These are phyloP conservation scores for Holacanthus passer DNA, from an alignment of 2,113 vertebrate genomes.

Conservation along the genomic window DNA sequence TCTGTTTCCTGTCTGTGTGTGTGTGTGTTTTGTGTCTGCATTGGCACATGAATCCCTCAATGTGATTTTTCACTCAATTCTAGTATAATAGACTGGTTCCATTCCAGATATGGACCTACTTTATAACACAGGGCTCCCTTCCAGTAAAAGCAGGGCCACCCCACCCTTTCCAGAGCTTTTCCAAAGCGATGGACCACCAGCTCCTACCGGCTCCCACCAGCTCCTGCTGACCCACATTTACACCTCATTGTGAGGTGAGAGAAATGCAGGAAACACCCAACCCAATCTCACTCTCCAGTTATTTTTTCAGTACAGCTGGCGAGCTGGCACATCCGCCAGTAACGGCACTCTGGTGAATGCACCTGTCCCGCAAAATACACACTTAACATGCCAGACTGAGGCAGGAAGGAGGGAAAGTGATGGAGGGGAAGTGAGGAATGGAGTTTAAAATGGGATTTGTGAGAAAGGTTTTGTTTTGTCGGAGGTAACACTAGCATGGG, in stretches of 20 bases:
- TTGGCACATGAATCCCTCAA: not conserved
- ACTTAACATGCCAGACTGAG: not conserved
- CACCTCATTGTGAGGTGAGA: slow-evolving; percentile 66
- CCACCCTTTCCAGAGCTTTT: slow-evolving; percentile 1
- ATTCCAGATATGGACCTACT: slow-evolving; percentile 15
- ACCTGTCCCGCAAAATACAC: slow-evolving; percentile 51
- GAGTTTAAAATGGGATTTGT: slow-evolving; percentile 15
- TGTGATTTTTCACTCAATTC: not conserved
- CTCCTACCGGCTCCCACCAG: slow-evolving; percentile 9
- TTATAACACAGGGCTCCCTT: not conserved
- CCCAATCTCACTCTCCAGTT: slow-evolving; percentile 40
- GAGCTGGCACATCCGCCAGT: slow-evolving; percentile 35
- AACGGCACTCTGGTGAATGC: slow-evolving; percentile 38
- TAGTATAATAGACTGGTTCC: slow-evolving; percentile 6
- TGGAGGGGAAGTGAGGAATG: slow-evolving; percentile 32
- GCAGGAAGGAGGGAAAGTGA: slow-evolving; percentile 29
- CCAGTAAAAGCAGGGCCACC: slow-evolving; percentile 20
- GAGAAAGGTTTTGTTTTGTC: slow-evolving; percentile 55
- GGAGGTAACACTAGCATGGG: slow-evolving; percentile 59
- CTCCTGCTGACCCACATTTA: slow-evolving; percentile 40
- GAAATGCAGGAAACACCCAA: slow-evolving; percentile 69
- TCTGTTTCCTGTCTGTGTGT: not conserved
- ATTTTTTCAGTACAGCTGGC: slow-evolving; percentile 48
- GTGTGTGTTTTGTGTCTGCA: not conserved
- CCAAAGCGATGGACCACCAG: slow-evolving; percentile 3